Evolutionary conservation across 2,797 vertebrate genomes (phyloP), one percentile per base, ranked within the genome.

Genomic region (Serranus cabrilla): DNA sequence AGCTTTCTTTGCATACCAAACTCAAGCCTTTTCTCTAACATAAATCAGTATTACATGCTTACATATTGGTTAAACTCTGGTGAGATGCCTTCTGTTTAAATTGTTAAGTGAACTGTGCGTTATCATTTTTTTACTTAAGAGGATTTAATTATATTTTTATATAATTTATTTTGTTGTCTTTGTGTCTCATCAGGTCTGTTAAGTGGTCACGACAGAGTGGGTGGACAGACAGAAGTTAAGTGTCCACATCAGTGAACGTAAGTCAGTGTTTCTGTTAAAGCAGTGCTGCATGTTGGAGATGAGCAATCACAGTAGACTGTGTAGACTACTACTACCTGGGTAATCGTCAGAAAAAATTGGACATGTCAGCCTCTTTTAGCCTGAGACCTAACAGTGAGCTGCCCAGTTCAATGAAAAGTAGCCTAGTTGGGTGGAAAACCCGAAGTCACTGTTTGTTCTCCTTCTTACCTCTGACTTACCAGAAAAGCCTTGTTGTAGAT

Each of bases 181-280:
- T 84, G 46, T 83, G 23, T 82, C 54, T 80, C 65, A 11, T 49
- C 76, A 87, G 87, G 81, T 79, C 78, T 69, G 72, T 49, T 69
- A 17, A 69, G 68, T 21, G 74, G 70, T 81, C 16, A 57, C 40
- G 0, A 65, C 64, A 61, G 57, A 78, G 79, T 34, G 56, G 51
- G 72, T 59, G 76, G 80, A 59, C 65, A 71, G 47, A 71, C 74
- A 12, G 70, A 70, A 52, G 11, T 70, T 2, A 70, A 40, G 52
- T 51, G 58, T 63, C 68, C 46, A 56, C 67, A 49, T 54, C 43
- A 31, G 61, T 55, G 34, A 63, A 64, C n/a, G 87, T 89, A 74
- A 86, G 88, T 82, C 71, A 57, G n/a, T 71, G 43, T 17, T 59
- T 27, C 25, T 59, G 37, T 49, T 27, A 3, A 42, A 25, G 50